phyloP scores from a whole-genome alignment of 92 coral and sea anemone species.

The Phymanthus crucifer region DNA sequence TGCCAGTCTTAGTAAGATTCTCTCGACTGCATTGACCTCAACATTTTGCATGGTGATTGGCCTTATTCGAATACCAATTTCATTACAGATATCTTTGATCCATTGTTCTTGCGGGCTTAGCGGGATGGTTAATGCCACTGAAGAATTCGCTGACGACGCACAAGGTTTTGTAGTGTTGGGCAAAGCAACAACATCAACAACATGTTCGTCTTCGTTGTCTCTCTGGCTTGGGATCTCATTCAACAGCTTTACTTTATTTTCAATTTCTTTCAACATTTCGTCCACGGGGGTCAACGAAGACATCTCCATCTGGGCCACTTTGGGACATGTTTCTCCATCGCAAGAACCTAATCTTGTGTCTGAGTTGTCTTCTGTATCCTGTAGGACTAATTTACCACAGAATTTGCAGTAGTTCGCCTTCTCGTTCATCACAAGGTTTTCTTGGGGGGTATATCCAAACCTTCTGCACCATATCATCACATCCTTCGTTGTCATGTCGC shows the following conservation, averaged over 20 bases:
- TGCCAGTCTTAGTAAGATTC: constrained; percentile 58
- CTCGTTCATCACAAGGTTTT: constrained; percentile 17
- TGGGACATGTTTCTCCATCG: constrained; percentile 29
- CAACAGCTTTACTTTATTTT: constrained; percentile 34
- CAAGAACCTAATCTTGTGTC: constrained; percentile 24
- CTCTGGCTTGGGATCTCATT: constrained; percentile 35
- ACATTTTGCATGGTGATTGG: constrained; percentile 65
- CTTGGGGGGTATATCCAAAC: constrained; percentile 77
- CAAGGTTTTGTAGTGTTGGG: neutral
- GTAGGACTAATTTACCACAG: constrained; percentile 57
- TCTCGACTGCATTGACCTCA: constrained; percentile 62
- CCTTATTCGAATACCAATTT: constrained; percentile 63
- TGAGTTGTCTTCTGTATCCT: constrained; percentile 14
- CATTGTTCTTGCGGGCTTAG: constrained; percentile 71
- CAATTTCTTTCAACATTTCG: constrained; percentile 46
- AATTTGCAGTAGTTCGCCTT: constrained; percentile 59
- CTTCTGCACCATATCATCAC: constrained; percentile 87
- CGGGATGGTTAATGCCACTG: constrained; percentile 45
- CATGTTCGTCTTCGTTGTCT: constrained; percentile 44
- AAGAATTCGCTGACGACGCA: too few species aligned
- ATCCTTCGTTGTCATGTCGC: constrained; percentile 72
- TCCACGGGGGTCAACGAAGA: constrained; percentile 48
- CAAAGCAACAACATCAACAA: constrained; percentile 68
- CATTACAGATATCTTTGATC: constrained; percentile 77
- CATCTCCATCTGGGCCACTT: constrained; percentile 25